These are phyloP conservation scores for Malachius bipustulatus DNA, from an alignment of 2,888 invertebrate genomes.

Conservation along the genomic window DNA sequence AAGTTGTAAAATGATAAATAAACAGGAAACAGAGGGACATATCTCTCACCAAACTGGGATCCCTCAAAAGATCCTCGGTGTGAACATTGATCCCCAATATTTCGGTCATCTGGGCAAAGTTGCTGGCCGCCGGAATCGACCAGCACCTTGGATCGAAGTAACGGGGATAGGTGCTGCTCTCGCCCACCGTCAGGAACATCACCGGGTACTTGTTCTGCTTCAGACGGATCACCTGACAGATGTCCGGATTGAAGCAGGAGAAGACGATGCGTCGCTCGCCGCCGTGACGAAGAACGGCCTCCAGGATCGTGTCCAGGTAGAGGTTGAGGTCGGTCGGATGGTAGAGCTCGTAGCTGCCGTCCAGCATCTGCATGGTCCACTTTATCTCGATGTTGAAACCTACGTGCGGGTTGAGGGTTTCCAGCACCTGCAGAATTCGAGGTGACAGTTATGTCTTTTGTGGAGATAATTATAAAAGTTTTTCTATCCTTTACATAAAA, in stretches of 20 bases:
- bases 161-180: conserved; percentile 51
- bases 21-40: too few species aligned
- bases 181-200: conserved; percentile 75
- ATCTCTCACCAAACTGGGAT: conserved; percentile 61
- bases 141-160: conserved; percentile 79
- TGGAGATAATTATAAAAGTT: too few species aligned
- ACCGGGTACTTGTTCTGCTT: conserved; percentile 98
- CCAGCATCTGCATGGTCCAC: conserved; percentile 83
- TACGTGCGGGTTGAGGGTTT: conserved; percentile 69
- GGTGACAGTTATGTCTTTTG: too few species aligned
- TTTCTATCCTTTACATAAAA: too few species aligned
- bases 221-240: conserved; percentile 81
- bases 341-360: conserved; percentile 78
- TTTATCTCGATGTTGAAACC: conserved; percentile 98
- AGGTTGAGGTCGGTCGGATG: conserved; percentile 84
- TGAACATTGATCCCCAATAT: conserved; percentile 86
- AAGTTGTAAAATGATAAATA: too few species aligned
- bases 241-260: conserved; percentile 92
- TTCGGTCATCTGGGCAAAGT: conserved; percentile 69
- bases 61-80: conserved; percentile 79
- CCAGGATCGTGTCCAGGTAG: conserved; percentile 81
- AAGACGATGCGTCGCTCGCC: conserved; percentile 77
- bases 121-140: conserved; percentile 68
- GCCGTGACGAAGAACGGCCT: conserved; percentile 70
- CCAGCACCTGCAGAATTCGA: too few species aligned